A percentile compares a stretch with the other conserved stretches of the same genome.
Evolutionary conservation across 2,113 vertebrate species (phyloP).

Genomic region (Perognathus longimembris): DNA sequence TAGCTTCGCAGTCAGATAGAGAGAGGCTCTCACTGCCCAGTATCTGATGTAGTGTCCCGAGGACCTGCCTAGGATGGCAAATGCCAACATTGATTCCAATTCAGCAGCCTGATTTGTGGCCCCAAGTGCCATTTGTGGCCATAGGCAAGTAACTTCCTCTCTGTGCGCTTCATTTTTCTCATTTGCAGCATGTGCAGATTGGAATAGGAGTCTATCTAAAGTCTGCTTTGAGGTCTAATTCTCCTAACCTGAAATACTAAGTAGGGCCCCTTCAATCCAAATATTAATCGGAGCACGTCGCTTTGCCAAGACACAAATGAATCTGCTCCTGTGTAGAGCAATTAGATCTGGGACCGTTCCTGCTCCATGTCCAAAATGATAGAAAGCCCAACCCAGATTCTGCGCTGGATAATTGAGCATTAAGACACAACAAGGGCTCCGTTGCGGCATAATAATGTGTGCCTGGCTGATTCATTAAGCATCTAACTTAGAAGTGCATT

Average conservation of each 20-base stretch:
- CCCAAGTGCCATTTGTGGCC: not conserved
- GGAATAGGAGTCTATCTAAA: not conserved
- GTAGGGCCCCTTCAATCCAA: slow-evolving; percentile 9
- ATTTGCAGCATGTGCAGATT: not conserved
- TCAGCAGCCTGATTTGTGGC: not conserved
- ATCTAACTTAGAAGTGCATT: slow-evolving; percentile 64
- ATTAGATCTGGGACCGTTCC: slow-evolving; percentile 76
- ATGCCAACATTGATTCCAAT: not conserved
- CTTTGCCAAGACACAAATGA: slow-evolving; percentile 74
- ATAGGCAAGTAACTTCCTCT: slow-evolving; percentile 11
- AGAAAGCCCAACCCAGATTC: slow-evolving; percentile 80
- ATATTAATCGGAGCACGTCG: slow-evolving; percentile 51
- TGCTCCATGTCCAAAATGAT: slow-evolving; percentile 73
- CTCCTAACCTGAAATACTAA: not conserved
- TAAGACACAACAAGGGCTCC: slow-evolving; percentile 75
- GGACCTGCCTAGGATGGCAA: not conserved
- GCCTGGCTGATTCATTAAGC: slow-evolving; percentile 82
- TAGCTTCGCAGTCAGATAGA: slow-evolving; percentile 25
- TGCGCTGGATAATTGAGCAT: slow-evolving; percentile 80
- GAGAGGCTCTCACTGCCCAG: not conserved
- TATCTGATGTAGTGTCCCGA: not conserved
- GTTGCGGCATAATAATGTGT: slow-evolving; percentile 47
- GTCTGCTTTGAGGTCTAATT: not conserved
- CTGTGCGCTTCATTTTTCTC: not conserved
- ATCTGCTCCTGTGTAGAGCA: slow-evolving; percentile 53